Percentiles rank a stretch among this genome's conserved stretches.
Conservation (phyloP, 2,888 invertebrate genomes). For the Girardia tigrina region DNA sequence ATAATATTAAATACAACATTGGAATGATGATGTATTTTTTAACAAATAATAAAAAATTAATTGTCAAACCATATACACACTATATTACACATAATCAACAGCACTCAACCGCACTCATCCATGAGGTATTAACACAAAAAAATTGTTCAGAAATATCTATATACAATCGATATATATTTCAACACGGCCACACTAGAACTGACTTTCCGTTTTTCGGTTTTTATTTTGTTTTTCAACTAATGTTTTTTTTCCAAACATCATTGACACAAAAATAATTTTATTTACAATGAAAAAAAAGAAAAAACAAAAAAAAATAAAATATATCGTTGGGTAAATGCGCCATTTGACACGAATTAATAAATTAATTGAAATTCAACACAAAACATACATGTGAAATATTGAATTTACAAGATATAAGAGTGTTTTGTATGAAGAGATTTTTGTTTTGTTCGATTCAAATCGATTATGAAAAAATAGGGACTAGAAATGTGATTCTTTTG, state of each 20-base stretch:
- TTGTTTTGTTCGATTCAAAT: neutral
- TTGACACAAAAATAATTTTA: conserved; percentile 23
- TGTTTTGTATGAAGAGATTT: neutral
- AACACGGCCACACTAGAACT: conserved; percentile 18
- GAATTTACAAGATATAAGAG: conserved; percentile 5
- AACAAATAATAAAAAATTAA: neutral
- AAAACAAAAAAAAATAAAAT: conserved; percentile 6
- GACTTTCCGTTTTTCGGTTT: neutral
- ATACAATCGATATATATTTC: conserved; percentile 7
- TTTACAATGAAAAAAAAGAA: conserved; percentile 23
- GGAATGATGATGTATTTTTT: conserved; percentile 7
- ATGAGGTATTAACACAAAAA: conserved; percentile 20
- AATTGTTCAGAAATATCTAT: neutral
- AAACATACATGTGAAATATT: conserved; percentile 23
- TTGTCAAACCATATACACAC: neutral
- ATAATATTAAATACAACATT: neutral
- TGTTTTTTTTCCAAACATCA: neutral
- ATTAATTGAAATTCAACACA: conserved; percentile 18
- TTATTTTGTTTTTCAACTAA: neutral
- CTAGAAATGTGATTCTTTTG: neutral
- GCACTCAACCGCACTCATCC: neutral
- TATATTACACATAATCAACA: neutral
- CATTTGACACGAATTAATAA: conserved; percentile 21
- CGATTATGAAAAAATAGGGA: conserved; percentile 6
- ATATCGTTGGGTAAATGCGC: conserved; percentile 21